phyloP scores from a whole-genome alignment of 2,888 invertebrate species.

The Calephelis perditalis region DNA sequence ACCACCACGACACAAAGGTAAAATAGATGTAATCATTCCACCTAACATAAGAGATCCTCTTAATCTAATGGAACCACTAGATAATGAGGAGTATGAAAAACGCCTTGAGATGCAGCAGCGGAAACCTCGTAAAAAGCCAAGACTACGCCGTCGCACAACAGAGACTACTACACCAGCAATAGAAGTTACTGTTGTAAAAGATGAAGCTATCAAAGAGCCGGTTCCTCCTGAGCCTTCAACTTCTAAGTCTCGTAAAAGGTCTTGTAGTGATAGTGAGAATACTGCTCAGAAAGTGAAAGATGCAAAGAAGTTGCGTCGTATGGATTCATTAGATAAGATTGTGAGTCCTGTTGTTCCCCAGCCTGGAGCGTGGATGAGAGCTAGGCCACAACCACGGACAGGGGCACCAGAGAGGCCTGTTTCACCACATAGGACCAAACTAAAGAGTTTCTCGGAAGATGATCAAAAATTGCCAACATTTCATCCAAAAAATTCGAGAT shows the following conservation, averaged over 20 bases:
- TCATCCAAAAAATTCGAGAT: conserved; percentile 86
- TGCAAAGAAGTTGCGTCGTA: conserved; percentile 79
- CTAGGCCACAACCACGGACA: conserved; percentile 52
- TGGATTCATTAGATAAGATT: conserved; percentile 90
- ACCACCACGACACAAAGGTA: conserved; percentile 86
- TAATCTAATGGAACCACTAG: conserved; percentile 88
- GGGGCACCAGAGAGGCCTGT: conserved; percentile 65
- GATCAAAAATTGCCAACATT: conserved; percentile 80
- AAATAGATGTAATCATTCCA: conserved; percentile 94
- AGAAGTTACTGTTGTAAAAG: conserved; percentile 43
- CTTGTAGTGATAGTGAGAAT: conserved; percentile 77
- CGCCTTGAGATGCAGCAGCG: conserved; percentile 84
- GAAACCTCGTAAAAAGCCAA: conserved; percentile 83
- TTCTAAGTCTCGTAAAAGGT: conserved; percentile 65
- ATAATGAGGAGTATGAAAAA: conserved; percentile 90
- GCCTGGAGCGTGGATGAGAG: conserved; percentile 89
- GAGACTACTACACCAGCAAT: conserved; percentile 59
- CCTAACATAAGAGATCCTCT: conserved; percentile 95
- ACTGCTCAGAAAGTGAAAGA: conserved; percentile 73
- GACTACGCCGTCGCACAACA: conserved; percentile 69
- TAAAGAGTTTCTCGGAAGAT: conserved; percentile 51
- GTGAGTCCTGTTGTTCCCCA: conserved; percentile 95
- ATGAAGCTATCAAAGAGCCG: conserved; percentile 57
- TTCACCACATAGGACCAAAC: conserved; percentile 61
- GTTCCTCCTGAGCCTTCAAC: conserved; percentile 58